These are phyloP conservation scores for Hirudinaria manillensis DNA, from an alignment of 2,888 invertebrate species.

Conservation along the genomic window DNA sequence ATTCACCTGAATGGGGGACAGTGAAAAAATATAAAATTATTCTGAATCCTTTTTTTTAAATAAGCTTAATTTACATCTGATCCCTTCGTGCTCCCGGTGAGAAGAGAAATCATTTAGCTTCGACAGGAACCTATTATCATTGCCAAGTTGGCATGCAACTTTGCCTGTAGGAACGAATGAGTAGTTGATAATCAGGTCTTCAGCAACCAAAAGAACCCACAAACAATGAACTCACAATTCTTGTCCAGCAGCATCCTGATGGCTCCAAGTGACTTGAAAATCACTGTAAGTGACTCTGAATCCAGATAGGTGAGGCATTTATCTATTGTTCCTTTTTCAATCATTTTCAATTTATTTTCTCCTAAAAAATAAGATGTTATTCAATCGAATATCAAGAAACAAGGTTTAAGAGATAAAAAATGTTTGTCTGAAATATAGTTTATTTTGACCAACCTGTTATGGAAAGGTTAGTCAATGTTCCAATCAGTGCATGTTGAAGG, in stretches of 20 bases:
- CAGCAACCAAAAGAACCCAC: background rate
- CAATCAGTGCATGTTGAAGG: constrained; percentile 25
- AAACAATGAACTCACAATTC: background rate
- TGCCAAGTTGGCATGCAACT: background rate
- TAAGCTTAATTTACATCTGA: constrained; percentile 12
- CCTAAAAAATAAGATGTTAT: background rate
- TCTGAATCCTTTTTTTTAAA: background rate
- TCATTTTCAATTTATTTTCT: background rate
- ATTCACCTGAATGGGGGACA: constrained; percentile 13
- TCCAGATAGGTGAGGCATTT: constrained; percentile 2
- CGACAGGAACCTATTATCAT: background rate
- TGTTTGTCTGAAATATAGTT: background rate
- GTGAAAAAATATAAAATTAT: background rate
- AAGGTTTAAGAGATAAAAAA: background rate
- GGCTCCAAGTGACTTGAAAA: constrained; percentile 21
- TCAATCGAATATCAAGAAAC: background rate
- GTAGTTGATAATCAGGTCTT: background rate
- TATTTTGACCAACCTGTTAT: constrained; percentile 5
- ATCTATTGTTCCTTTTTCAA: constrained; percentile 16
- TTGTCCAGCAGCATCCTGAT: constrained; percentile 18
- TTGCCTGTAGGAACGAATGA: background rate
- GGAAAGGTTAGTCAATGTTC: constrained; percentile 23
- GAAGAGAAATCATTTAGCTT: background rate
- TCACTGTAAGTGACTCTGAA: constrained; percentile 23
- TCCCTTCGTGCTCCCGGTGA: background rate